These are phyloP conservation scores for Hirudo medicinalis DNA, from an alignment of 1,140 invertebrate species.

Conservation along the genomic window DNA sequence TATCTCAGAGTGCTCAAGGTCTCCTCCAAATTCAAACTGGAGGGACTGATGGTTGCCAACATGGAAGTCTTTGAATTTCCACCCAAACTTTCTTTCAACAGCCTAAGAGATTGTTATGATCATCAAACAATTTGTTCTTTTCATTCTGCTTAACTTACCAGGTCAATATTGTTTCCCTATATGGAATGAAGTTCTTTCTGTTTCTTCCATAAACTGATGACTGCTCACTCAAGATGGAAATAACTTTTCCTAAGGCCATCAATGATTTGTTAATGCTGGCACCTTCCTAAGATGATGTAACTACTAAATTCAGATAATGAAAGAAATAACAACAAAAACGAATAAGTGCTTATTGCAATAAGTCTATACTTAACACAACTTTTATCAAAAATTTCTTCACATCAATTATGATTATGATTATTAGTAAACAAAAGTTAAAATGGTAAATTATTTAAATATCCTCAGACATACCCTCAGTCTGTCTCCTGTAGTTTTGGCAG, in stretches of 20 bases:
- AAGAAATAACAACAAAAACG: neutral
- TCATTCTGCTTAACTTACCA: slow-evolving; percentile 46
- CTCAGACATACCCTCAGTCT: slow-evolving; percentile 48
- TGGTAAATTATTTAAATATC: too few relatives aligned
- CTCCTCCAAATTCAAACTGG: slow-evolving; percentile 61
- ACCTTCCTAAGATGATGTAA: slow-evolving; percentile 50
- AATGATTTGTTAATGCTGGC: slow-evolving; percentile 64
- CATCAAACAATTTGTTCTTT: too few relatives aligned
- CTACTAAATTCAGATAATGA: neutral
- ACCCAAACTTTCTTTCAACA: slow-evolving; percentile 79
- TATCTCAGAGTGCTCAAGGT: slow-evolving; percentile 64
- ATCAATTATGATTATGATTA: neutral
- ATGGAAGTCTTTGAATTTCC: slow-evolving; percentile 87
- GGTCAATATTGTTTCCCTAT: slow-evolving; percentile 76
- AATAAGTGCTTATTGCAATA: neutral
- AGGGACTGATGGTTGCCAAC: slow-evolving; percentile 61
- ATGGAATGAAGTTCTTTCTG: slow-evolving; percentile 59
- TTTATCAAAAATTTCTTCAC: neutral
- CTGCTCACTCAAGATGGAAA: slow-evolving; percentile 50
- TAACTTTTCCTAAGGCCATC: slow-evolving; percentile 69
- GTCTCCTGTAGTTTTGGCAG: slow-evolving; percentile 61
- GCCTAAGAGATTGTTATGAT: slow-evolving; percentile 48
- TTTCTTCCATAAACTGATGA: slow-evolving; percentile 31
- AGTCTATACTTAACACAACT: neutral
- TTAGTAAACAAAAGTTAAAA: neutral